Percentiles rank a stretch among this genome's conserved stretches.
phyloP scores from a whole-genome alignment of 64 coral and sea anemone species.

The Exaiptasia diaphana region DNA sequence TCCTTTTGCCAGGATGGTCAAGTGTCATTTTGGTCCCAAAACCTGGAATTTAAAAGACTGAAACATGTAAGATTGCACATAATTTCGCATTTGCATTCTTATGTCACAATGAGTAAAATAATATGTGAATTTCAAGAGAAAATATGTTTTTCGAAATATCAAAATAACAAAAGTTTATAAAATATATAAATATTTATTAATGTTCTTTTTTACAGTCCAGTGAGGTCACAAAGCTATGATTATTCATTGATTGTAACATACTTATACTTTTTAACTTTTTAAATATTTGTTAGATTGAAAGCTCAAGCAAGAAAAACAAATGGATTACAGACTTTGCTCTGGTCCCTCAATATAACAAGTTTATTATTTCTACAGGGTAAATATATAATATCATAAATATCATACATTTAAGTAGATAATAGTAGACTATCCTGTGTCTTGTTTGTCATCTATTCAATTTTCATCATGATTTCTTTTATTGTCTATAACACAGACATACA shows the following conservation, averaged over 20 bases:
- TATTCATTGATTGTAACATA: background rate
- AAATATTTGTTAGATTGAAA: conserved; percentile 66
- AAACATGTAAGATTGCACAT: conserved; percentile 96
- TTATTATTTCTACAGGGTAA: conserved; percentile 99
- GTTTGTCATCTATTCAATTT: too few species aligned
- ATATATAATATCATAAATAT: background rate
- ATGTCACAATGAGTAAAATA: too few species aligned
- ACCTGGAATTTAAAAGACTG: conserved; percentile 96
- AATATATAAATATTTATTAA: too few species aligned
- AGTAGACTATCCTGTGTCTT: too few species aligned
- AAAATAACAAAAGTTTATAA: too few species aligned
- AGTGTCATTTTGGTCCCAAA: conserved; percentile 97
- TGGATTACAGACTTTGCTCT: conserved; percentile 99
- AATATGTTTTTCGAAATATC: too few species aligned
- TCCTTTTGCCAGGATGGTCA: conserved; percentile 82
- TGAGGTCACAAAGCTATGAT: background rate
- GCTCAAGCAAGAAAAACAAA: conserved; percentile 87
- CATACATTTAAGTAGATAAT: too few species aligned
- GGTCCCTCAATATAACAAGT: conserved; percentile 95
- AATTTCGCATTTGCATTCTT: too few species aligned
- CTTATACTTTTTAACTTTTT: background rate
- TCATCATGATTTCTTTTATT: too few species aligned
- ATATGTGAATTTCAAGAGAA: too few species aligned
- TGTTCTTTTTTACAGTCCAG: too few species aligned
- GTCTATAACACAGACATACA: too few species aligned